Percentiles rank a stretch among this genome's conserved stretches.
These are phyloP conservation scores for Callipepla californica DNA, from an alignment of 2,113 vertebrate species.

Conservation along the genomic window DNA sequence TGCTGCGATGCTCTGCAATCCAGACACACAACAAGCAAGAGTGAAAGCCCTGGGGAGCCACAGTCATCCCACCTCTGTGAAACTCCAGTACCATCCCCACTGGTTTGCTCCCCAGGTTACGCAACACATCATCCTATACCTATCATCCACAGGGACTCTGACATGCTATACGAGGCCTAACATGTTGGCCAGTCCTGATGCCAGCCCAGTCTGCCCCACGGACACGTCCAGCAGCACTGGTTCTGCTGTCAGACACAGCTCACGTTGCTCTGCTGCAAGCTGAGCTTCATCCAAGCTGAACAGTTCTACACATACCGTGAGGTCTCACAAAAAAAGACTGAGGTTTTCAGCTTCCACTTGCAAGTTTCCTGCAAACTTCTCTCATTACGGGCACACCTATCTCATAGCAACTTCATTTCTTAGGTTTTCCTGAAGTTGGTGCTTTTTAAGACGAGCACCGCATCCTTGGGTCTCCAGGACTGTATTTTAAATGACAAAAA, in stretches of 20 bases:
- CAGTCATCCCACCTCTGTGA: background rate
- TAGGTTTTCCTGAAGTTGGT: background rate
- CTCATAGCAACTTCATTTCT: background rate
- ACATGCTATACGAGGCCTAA: fast-evolving
- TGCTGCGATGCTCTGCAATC: background rate
- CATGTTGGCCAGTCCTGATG: fast-evolving
- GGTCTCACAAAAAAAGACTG: background rate
- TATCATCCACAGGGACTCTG: background rate
- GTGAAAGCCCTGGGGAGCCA: background rate
- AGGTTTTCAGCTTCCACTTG: background rate
- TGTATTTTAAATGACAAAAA: background rate
- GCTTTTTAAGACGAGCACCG: background rate
- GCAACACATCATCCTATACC: background rate
- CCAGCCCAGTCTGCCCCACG: background rate
- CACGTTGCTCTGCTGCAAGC: background rate
- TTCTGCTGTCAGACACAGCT: background rate
- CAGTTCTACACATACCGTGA: fast-evolving
- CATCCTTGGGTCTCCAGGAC: background rate
- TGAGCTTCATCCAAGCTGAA: background rate
- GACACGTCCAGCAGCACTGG: background rate
- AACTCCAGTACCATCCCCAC: fast-evolving
- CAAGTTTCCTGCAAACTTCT: background rate
- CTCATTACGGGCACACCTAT: fast-evolving
- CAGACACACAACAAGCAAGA: background rate
- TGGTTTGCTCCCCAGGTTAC: background rate